These are phyloP conservation scores for Mormyrops attenuatus DNA, from an alignment of 2,797 vertebrate genomes.

Conservation along the genomic window DNA sequence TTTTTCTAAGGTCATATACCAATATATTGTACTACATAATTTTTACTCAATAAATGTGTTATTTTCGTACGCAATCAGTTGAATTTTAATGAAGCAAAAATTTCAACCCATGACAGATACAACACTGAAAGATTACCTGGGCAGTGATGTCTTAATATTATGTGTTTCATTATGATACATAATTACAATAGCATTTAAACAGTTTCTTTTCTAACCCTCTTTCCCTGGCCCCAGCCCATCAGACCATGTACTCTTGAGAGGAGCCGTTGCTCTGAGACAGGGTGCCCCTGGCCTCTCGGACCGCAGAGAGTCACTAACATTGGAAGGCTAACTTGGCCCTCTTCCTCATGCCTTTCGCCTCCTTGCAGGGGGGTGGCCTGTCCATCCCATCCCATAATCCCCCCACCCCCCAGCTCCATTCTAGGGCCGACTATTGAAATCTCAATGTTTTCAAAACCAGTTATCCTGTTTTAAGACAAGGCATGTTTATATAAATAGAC, in stretches of 20 bases:
- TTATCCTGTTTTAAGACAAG: background rate
- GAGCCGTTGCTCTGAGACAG: background rate
- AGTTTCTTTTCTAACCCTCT: background rate
- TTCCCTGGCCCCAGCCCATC: background rate
- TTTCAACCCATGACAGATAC: background rate
- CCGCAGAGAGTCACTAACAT: background rate
- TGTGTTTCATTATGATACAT: background rate
- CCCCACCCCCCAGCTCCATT: background rate
- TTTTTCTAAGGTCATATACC: background rate
- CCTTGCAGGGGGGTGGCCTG: background rate
- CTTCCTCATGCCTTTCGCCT: background rate
- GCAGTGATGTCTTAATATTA: background rate
- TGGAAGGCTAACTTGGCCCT: background rate
- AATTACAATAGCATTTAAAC: background rate
- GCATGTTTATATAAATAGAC: background rate
- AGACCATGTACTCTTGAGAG: background rate
- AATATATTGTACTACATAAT: background rate
- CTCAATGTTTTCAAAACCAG: background rate
- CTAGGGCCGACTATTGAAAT: background rate
- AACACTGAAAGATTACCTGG: background rate
- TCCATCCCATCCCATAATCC: background rate
- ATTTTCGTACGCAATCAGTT: background rate
- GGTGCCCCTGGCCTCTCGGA: background rate
- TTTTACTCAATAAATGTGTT: background rate
- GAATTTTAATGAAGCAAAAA: background rate